A percentile compares a stretch with the other conserved stretches of the same genome.
Evolutionary conservation across 2,888 invertebrate genomes (phyloP).

Genomic region (Philopedon plagiatum): DNA sequence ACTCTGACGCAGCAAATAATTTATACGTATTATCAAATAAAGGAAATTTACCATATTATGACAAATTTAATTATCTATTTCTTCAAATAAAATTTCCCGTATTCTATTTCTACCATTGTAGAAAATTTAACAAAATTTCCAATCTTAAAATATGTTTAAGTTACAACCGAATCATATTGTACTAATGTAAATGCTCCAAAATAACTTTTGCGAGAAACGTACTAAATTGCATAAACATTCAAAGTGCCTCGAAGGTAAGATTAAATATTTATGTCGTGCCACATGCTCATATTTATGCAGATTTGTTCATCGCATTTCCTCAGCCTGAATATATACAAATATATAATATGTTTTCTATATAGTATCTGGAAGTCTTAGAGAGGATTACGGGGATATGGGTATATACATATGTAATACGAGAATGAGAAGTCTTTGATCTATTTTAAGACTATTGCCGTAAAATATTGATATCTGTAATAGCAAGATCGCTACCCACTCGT

Average conservation of each 20-base stretch:
- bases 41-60: no score
- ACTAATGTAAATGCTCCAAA: not conserved
- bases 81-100: no score
- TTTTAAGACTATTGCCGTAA: not conserved
- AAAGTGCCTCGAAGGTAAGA: constrained; percentile 1
- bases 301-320: constrained; percentile 10
- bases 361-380: not conserved
- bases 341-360: not conserved
- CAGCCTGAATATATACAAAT: constrained; percentile 1
- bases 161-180: not conserved
- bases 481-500: no score
- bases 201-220: constrained; percentile 1
- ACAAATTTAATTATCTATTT: no score
- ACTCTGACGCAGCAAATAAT: no score
- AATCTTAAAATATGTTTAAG: not conserved
- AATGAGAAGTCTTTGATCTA: not conserved
- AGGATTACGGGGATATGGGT: not conserved
- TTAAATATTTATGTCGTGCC: constrained; percentile 16
- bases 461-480: no score
- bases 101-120: not conserved
- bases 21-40: no score
- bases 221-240: constrained; percentile 6
- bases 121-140: not conserved
- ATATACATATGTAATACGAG: not conserved
- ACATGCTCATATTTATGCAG: constrained; percentile 6